These are phyloP conservation scores for Bos indicus DNA, from an alignment of 2,113 vertebrate species.

Conservation along the genomic window DNA sequence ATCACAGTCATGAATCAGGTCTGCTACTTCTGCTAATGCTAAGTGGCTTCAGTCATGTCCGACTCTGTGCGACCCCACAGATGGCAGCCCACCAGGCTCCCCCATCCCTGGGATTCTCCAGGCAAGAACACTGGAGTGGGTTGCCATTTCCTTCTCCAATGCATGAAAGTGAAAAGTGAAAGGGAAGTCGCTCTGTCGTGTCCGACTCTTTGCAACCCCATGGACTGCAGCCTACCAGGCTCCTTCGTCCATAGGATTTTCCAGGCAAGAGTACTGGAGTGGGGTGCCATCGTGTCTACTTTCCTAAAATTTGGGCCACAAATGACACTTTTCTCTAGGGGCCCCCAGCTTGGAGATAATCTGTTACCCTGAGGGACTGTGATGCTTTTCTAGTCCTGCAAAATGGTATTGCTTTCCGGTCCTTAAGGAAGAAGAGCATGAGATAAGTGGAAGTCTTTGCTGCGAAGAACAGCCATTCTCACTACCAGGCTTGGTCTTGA, in stretches of 20 bases:
- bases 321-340: not conserved
- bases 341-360: not conserved
- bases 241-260: no score
- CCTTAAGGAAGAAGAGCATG: not conserved
- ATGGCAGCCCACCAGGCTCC: no score
- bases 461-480: not conserved
- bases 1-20: not conserved
- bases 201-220: no score
- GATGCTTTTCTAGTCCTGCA: not conserved
- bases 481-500: not conserved
- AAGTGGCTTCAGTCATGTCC: accelerated
- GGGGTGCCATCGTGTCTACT: not conserved
- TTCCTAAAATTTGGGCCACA: not conserved
- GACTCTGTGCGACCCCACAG: no score
- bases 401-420: not conserved
- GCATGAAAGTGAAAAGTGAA: no score
- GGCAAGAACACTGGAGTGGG: no score
- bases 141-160: no score
- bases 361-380: not conserved
- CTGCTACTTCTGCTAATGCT: no score
- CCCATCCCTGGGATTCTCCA: no score
- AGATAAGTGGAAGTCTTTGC: not conserved
- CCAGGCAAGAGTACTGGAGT: no score
- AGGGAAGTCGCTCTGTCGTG: no score
- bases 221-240: no score